Percentiles rank a stretch among this genome's conserved stretches.
Evolutionary conservation across 2,888 invertebrate species (phyloP).

Genomic region (Drosophila paramelanica): DNA sequence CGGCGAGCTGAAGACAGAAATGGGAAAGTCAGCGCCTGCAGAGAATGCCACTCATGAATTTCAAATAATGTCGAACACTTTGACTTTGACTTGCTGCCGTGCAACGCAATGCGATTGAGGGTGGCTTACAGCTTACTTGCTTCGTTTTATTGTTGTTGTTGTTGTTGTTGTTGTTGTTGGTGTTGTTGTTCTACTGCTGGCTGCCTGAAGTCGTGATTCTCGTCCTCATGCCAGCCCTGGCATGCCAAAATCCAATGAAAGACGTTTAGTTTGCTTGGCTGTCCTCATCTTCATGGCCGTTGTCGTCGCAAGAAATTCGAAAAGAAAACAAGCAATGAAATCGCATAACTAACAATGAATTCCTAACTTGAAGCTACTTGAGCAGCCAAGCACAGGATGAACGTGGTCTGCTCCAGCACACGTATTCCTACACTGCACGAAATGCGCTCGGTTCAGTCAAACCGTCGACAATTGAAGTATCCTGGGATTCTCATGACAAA

Average conservation of each 20-base stretch:
- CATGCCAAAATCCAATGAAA: conserved; percentile 79
- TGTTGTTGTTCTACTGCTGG: conserved; percentile 33
- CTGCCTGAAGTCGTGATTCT: conserved; percentile 69
- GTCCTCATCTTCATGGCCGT: conserved; percentile 28
- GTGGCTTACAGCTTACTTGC: conserved; percentile 35
- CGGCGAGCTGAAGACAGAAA: conserved; percentile 10
- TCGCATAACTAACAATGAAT: conserved; percentile 77
- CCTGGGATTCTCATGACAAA: conserved; percentile 65
- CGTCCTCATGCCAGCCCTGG: conserved; percentile 62
- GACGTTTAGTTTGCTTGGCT: conserved; percentile 70
- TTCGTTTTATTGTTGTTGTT: conserved; percentile 19
- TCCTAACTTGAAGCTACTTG: conserved; percentile 74
- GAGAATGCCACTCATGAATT: conserved; percentile 76
- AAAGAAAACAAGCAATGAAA: conserved; percentile 80
- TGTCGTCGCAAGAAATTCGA: conserved; percentile 64
- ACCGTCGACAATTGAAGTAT: conserved; percentile 56
- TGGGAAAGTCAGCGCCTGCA: conserved; percentile 21
- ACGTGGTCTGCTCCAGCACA: conserved; percentile 62
- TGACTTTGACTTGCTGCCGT: conserved; percentile 72
- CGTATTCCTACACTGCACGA: conserved; percentile 48
- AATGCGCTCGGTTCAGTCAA: conserved; percentile 30
- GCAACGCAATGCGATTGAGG: conserved; percentile 67
- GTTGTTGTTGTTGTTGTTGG: conserved; percentile 14
- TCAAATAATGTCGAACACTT: conserved; percentile 81
- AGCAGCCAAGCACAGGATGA: conserved; percentile 55